Percentiles rank a stretch among this genome's conserved stretches.
phyloP scores from a whole-genome alignment of 2,797 vertebrate genomes.

The Apogon talboti region DNA sequence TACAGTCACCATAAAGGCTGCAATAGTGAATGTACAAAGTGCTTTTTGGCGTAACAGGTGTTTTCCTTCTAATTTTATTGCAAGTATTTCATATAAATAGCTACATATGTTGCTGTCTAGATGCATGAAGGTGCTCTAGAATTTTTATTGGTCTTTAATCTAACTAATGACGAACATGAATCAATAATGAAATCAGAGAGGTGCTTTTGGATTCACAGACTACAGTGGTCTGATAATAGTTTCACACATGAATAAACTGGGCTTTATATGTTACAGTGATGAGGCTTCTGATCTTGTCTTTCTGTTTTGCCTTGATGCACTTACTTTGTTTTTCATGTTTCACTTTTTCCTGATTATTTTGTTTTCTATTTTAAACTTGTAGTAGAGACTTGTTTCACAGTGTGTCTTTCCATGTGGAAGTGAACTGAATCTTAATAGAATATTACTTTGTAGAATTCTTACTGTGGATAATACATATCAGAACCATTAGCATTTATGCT shows the following conservation, averaged over 20 bases:
- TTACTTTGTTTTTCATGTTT: background rate
- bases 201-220: too few relatives aligned
- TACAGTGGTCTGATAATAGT: background rate
- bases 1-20: too few relatives aligned
- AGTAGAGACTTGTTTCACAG: constrained; percentile 2
- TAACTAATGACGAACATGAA: too few relatives aligned
- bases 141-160: too few relatives aligned
- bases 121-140: too few relatives aligned
- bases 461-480: background rate
- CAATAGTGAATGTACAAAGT: too few relatives aligned
- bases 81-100: too few relatives aligned
- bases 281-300: background rate
- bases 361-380: constrained; percentile 1
- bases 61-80: too few relatives aligned
- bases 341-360: background rate
- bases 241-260: background rate
- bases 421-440: background rate
- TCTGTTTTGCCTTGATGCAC: background rate
- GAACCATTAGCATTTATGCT: constrained; percentile 1
- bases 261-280: background rate
- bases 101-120: too few relatives aligned
- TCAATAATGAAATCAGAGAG: too few relatives aligned
- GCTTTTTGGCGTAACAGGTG: too few relatives aligned
- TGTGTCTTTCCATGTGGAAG: background rate
- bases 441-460: background rate